Conservation (phyloP, 2,113 vertebrate genomes). For the Turnix velox region DNA sequence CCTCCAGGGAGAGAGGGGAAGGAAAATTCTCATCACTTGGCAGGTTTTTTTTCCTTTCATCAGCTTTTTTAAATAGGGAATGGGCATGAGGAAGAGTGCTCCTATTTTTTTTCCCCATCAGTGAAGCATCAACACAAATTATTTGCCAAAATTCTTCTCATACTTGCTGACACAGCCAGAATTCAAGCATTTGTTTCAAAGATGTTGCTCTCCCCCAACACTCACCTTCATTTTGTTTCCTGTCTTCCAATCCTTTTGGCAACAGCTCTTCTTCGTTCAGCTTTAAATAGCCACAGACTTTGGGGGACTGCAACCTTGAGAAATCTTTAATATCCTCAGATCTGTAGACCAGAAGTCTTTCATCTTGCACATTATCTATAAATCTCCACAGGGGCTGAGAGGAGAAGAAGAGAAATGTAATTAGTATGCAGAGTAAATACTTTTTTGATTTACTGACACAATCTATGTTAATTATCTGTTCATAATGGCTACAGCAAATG, state of each 20-base stretch:
- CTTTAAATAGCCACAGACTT: constrained; percentile 91
- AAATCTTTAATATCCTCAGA: constrained; percentile 93
- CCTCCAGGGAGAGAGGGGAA: too few species aligned
- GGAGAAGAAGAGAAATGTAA: neutral
- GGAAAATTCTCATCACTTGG: too few species aligned
- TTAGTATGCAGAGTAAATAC: neutral
- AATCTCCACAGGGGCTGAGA: constrained; percentile 92
- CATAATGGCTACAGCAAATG: neutral
- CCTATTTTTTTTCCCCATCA: accelerated
- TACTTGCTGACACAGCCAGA: neutral
- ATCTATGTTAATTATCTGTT: neutral
- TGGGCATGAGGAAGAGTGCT: neutral
- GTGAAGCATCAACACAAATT: neutral
- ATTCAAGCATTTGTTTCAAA: neutral
- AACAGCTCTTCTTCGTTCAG: constrained; percentile 73
- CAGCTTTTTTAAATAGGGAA: neutral
- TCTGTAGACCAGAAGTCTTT: constrained; percentile 88
- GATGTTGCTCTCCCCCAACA: neutral
- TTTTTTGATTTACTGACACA: neutral
- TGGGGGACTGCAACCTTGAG: constrained; percentile 87
- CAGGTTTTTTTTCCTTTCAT: neutral
- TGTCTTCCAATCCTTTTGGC: constrained; percentile 66
- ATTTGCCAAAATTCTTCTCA: neutral
- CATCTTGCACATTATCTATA: constrained; percentile 77
- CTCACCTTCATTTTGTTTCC: constrained; percentile 52